A percentile compares a stretch with the other conserved stretches of the same genome.
Evolutionary conservation across 2,888 invertebrate species (phyloP).

Genomic region (Conus canariensis): DNA sequence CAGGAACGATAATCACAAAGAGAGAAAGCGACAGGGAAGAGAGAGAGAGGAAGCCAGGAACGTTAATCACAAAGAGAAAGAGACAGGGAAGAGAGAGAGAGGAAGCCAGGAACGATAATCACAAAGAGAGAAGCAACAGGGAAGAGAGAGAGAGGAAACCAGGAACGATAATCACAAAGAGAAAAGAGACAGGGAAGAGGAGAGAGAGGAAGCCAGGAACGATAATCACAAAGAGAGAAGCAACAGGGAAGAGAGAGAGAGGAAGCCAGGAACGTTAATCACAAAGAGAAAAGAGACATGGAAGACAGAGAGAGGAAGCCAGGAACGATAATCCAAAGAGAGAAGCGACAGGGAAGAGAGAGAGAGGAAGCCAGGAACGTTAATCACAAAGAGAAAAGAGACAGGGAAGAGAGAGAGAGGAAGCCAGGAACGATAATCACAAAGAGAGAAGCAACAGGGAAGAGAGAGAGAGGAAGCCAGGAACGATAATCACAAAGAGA

Average conservation of each 20-base stretch:
- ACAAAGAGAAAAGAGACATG: background rate
- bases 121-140: background rate
- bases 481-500: background rate
- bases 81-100: background rate
- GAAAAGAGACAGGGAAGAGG: no score
- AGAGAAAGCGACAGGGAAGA: no score
- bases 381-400: no score
- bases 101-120: background rate
- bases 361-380: background rate
- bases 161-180: no score
- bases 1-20: no score
- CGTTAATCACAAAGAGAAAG: background rate
- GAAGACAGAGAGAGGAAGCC: background rate
- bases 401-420: no score
- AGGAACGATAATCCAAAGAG: background rate
- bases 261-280: no score
- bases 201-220: no score
- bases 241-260: background rate
- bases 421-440: background rate
- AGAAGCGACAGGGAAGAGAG: background rate
- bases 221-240: no score
- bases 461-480: no score
- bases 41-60: background rate
- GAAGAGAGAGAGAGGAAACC: background rate
- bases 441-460: background rate